Base-by-base conservation (phyloP, 1,140 invertebrate species). In the Cotesia typhae region DNA sequence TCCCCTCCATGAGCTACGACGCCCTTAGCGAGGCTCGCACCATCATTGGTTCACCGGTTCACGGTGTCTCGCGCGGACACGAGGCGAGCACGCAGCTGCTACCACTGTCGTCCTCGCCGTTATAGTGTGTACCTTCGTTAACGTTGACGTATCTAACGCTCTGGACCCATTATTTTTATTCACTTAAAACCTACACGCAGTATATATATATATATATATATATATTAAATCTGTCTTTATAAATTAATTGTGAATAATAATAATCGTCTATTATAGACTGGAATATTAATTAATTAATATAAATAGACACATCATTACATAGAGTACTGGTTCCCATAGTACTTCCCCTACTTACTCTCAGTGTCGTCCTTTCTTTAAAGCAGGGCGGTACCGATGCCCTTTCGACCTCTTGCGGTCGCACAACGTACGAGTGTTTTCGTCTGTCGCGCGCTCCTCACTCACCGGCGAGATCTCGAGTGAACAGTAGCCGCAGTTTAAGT, bases 1-100 rank as follows among this genome's bases (percentile, higher is more conserved):
- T 73, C 53, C 65, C 61, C 72, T 67, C 57, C 73, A 65, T 64
- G 66, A 69, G 17, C 67, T 63, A n/a, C 68, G 66, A 66, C 67
- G 73, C 69, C 76, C 71, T 71, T 69, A 66, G 70, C 74, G 66
- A 76, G 60, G 74, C 78, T 76, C 77, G 75, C 74, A 79, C 82
- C 79, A 82, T 80, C 80, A 83, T 83, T 83, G 82, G 83, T 83
- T 83, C 81, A 78, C 81, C 80, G 78, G 78, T 78, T 80, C 67
- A 71, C 68, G 72, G 59, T 64, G 67, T 63, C 60, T 70, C 17
- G 14, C 20, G 78, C 79, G 76, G 75, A 81, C 80, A 79, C 74
- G 78, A 78, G 78, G 75, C 77, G 75, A 75, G 73, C 77, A 81
- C 82, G 81, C 82, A 79, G 80, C 81, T 81, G 80, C 79, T 76